Evolutionary conservation across 1,140 invertebrate species (phyloP), one percentile per base, ranked within the genome.

Genomic region (Holcopasites calliopsidis): DNA sequence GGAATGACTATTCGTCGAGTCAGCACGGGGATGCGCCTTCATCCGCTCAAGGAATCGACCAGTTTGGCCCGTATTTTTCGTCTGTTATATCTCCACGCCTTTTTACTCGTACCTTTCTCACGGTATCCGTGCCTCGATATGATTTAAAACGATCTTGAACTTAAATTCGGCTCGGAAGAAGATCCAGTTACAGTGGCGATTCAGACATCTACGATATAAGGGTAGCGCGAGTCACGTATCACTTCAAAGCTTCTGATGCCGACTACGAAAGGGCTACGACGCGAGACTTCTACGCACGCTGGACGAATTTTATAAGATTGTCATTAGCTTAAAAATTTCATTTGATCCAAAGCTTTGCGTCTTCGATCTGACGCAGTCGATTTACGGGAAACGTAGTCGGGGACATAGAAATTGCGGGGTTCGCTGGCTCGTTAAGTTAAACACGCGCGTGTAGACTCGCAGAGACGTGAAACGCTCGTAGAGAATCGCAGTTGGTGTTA

Each of bases 391-490:
- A 49, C 21, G 35, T 49, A 71, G 38, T 54, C 58, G 8, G 60
- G 38, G 28, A 47, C 21, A 18, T 50, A 64, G 72, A 55, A 81
- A 57, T 57, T 74, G 58, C 60, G 7, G 57, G n/a, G 35, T 52
- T 65, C 65, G 42, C 49, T n/a, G 40, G 44, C 60, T 78, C 79
- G 79, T 81, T 78, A 77, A 82, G 73, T 80, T 68, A 82, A 81
- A 82, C 74, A 68, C 61, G 52, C 44, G 76, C 55, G 62, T 54
- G 66, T 26, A 77, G 50, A n/a, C n/a, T n/a, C n/a, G n/a, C n/a
- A n/a, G n/a, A n/a, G n/a, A 76, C 47, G 58, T 10, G 79, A 60
- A 73, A 60, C 66, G 42, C 62, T 65, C 57, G 44, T 42, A 80
- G 26, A 4, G 40, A 72, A 44, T 62, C 69, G 69, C 62, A 70